A percentile compares a stretch with the other conserved stretches of the same genome.
phyloP scores from a whole-genome alignment of 2,888 invertebrate species.

The Eurois occulta region DNA sequence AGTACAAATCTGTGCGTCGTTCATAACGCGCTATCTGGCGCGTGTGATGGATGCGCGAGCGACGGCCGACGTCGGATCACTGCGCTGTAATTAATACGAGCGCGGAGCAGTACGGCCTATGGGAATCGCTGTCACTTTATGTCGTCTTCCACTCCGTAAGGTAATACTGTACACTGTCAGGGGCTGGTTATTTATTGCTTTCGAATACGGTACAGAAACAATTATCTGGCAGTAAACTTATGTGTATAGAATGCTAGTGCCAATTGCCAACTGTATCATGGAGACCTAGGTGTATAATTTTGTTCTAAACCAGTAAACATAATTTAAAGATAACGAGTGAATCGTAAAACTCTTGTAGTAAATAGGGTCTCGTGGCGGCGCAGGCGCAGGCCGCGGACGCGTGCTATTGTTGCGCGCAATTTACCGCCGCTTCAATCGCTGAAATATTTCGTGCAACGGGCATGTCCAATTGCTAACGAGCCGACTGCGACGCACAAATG shows the following conservation, averaged over 20 bases:
- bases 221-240: conserved; percentile 70
- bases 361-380: conserved; percentile 80
- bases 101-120: conserved; percentile 76
- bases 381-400: conserved; percentile 75
- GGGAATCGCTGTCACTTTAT: conserved; percentile 87
- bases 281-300: conserved; percentile 61
- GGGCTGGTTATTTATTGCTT: conserved; percentile 78
- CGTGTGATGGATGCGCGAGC: conserved; percentile 87
- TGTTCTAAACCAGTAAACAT: conserved; percentile 72
- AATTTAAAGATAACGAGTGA: conserved; percentile 88
- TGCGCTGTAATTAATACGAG: conserved; percentile 88
- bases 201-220: conserved; percentile 76
- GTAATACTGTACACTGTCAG: conserved; percentile 83
- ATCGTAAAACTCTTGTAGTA: conserved; percentile 87
- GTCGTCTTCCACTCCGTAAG: conserved; percentile 84
- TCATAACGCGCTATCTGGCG: conserved; percentile 88
- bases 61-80: conserved; percentile 81
- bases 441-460: conserved; percentile 90
- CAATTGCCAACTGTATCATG: conserved; percentile 60
- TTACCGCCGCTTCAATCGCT: conserved; percentile 90
- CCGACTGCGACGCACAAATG: conserved; percentile 89
- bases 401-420: conserved; percentile 88
- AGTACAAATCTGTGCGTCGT: conserved; percentile 89
- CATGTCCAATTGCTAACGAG: conserved; percentile 91
- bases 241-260: conserved; percentile 61